These are phyloP conservation scores for Tenualosa thibaudeaui DNA, from an alignment of 2,797 vertebrate genomes.

Conservation along the genomic window DNA sequence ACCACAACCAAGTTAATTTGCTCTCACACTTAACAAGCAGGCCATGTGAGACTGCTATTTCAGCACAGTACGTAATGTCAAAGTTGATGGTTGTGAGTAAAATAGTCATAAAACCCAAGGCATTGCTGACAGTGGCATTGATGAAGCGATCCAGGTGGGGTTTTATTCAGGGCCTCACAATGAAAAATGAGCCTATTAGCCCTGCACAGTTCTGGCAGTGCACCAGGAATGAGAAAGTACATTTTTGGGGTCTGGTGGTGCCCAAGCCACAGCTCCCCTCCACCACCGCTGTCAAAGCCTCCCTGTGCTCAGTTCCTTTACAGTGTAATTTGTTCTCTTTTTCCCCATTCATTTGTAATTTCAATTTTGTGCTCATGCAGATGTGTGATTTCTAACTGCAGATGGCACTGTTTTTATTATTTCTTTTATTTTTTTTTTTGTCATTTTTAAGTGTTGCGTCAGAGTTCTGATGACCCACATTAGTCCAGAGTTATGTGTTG, in stretches of 20 bases:
- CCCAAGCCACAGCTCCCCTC: conserved; percentile 41
- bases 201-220: conserved; percentile 30
- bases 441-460: too few species aligned
- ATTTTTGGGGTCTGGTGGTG: conserved; percentile 40
- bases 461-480: not conserved
- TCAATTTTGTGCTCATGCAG: not conserved
- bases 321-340: not conserved
- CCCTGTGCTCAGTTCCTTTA: not conserved
- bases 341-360: not conserved
- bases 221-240: conserved; percentile 45
- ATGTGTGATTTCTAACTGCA: not conserved
- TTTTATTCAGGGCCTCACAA: conserved; percentile 48
- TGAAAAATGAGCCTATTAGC: conserved; percentile 75
- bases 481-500: not conserved
- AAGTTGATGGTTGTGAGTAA: conserved; percentile 47
- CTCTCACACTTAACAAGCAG: not conserved
- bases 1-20: not conserved
- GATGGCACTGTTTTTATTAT: not conserved
- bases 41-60: too few species aligned
- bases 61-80: conserved; percentile 53
- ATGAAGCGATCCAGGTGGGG: conserved; percentile 56
- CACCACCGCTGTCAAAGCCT: not conserved
- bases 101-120: conserved; percentile 16
- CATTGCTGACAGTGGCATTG: conserved; percentile 55
- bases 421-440: not conserved